Evolutionary conservation across 1,140 invertebrate genomes (phyloP).

Genomic region (Heliconius hermathena): DNA sequence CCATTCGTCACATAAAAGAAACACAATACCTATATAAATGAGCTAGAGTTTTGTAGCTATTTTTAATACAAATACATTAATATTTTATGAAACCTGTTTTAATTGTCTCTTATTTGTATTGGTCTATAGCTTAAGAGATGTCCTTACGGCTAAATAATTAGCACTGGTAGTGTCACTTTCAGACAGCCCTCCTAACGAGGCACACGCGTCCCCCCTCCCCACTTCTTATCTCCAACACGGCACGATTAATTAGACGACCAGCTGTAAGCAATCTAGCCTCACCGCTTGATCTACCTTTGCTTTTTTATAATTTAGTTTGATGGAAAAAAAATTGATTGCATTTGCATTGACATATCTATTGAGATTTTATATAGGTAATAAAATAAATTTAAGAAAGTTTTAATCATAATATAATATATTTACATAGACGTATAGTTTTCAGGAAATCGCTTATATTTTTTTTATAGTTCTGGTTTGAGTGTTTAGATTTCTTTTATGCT

Average conservation of each 20-base stretch:
- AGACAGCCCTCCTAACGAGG: slow-evolving; percentile 70
- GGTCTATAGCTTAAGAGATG: slow-evolving; percentile 49
- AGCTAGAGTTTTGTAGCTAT: background rate
- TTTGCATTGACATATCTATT: background rate
- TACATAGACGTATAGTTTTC: no score
- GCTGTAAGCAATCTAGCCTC: slow-evolving; percentile 52
- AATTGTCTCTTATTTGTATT: slow-evolving; percentile 47
- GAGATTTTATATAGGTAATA: no score
- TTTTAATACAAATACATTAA: background rate
- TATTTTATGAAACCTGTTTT: slow-evolving; percentile 17
- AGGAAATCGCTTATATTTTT: no score
- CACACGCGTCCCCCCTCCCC: slow-evolving; percentile 48
- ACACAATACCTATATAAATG: no score
- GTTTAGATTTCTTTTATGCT: no score
- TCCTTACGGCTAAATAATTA: slow-evolving; percentile 72
- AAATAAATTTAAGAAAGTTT: no score
- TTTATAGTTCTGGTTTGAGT: no score
- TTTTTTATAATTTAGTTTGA: slow-evolving; percentile 31
- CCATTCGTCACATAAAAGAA: no score
- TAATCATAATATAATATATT: no score
- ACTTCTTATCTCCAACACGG: slow-evolving; percentile 50
- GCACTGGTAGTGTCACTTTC: slow-evolving; percentile 72
- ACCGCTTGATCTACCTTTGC: slow-evolving; percentile 44
- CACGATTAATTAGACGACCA: slow-evolving; percentile 70
- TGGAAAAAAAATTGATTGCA: slow-evolving; percentile 24